Evolutionary conservation across 2,113 vertebrate genomes (phyloP), one percentile per base, ranked within the genome.

Genomic region (Acanthisitta chloris): DNA sequence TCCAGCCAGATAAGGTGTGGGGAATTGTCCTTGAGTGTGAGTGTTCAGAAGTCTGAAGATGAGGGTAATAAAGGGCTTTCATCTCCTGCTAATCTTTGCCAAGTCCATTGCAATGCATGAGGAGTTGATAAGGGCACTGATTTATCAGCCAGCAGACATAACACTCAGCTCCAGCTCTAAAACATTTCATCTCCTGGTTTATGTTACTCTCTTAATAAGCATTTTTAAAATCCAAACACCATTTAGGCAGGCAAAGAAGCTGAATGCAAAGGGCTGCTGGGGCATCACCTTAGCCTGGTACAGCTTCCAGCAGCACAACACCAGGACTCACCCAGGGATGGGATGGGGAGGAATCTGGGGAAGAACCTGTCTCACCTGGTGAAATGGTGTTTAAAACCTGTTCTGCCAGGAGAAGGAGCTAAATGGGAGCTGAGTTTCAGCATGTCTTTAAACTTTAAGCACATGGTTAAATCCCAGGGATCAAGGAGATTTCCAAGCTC

Each of bases 1-100:
- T 90, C 85, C 86, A 42, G 88, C 91, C 73, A 38, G 81, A 97
- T 71, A 90, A 91, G 71, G 90, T 36, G 40, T 51, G 93, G 92
- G 83, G 93, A 96, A 96, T 96, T 95, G 95, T 95, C 95, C 96
- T 97, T 97, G 96, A 92, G 87, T 72, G 55, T 7, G 67, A 88
- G 71, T 17, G 79, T 52, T 90, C 93, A n/a, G 62, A 72, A 92
- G 81, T 36, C 93, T 81, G 92, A 62, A 81, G 80, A 92, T 52
- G 90, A 95, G 72, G 64, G 82, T 81, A 88, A 92, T 94, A 93
- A 96, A 96, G 76, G 72, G 59, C 88, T 95, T 88, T 79, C 92
- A 93, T 88, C 76, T 77, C 15, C 85, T 36, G 90, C 90, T 83
- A 61, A 66, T 85, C 94, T 79, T 48, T 86, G 90, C 94, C 90